Base-by-base conservation (phyloP, 2,888 invertebrate genomes). In the Orthosia cruda region DNA sequence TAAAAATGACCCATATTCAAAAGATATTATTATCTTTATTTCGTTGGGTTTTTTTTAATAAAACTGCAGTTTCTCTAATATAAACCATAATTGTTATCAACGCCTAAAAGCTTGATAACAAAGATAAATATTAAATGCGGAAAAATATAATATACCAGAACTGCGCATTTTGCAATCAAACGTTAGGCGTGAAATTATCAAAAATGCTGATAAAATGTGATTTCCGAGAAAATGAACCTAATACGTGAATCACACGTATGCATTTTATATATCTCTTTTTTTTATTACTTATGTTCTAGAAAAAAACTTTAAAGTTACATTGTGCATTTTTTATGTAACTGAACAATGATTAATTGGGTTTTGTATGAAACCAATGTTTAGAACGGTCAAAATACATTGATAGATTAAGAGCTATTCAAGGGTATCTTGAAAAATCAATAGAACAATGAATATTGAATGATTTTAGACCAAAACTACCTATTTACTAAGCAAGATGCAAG, bases 401-500 rank as follows among this genome's bases (percentile, higher is more conserved):
- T 13, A 20, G 9, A 55, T 52, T 50, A 59, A 18, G 20, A 59
- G 61, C 32, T 15, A 49, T 40, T 64, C n/a, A 47, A n/a, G 26
- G 13, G 13, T 32, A 68, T 16, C 18, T 66, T 45, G 13, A 0
- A 32, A 20, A n/a, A n/a, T 11, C 26, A 65, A 71, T 16, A 18
- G 15, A 47, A n/a, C 47, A 20, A 70, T 71, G n/a, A 40, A 59
- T 63, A 40, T 63, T 64, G 2, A 16, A 59, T 11, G 3, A 40
- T 18, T 61, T 59, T 54, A 55, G 61, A 57, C 61, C 52, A 73
- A 80, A 80, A 64, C 64, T 81, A 63, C 74, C 45, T 82, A 84
- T 82, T 83, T 80, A 81, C 73, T 87, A 91, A 90, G 87, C 89
- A 89, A 90, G 86, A 91, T 94, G 94, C 94, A 94, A 86, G 84